Evolutionary conservation across 1,140 invertebrate genomes (phyloP).

Genomic region (Cotesia vestalis): DNA sequence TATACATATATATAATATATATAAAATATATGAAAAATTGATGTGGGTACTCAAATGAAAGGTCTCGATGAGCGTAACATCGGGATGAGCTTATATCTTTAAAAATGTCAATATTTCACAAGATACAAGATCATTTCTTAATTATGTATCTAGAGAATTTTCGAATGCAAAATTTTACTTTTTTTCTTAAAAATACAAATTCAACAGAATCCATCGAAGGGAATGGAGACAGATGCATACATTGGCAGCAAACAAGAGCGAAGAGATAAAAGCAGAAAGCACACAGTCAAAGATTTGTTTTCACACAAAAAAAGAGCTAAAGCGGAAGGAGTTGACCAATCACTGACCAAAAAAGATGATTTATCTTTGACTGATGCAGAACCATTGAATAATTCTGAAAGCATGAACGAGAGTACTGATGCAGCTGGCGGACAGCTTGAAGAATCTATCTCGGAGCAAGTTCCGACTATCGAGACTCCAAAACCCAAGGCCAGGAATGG

Average conservation of each 20-base stretch:
- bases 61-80: too few relatives aligned
- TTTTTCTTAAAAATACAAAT: slow-evolving; percentile 2
- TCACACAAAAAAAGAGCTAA: slow-evolving; percentile 57
- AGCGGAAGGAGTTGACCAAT: slow-evolving; percentile 46
- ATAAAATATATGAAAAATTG: too few relatives aligned
- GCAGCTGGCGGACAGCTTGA: too few relatives aligned
- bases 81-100: too few relatives aligned
- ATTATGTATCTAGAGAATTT: too few relatives aligned
- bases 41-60: too few relatives aligned
- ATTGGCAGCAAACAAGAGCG: slow-evolving; percentile 73
- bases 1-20: too few relatives aligned
- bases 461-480: slow-evolving; percentile 46
- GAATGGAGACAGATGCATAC: slow-evolving; percentile 51
- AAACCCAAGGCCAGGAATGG: slow-evolving; percentile 44
- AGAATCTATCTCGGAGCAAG: slow-evolving; percentile 38
- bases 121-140: too few relatives aligned
- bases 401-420: slow-evolving; percentile 20
- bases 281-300: slow-evolving; percentile 76
- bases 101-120: too few relatives aligned
- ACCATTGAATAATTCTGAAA: slow-evolving; percentile 33
- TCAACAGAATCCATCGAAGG: slow-evolving; percentile 42
- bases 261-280: slow-evolving; percentile 74
- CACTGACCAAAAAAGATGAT: slow-evolving; percentile 56
- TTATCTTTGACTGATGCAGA: slow-evolving; percentile 37
- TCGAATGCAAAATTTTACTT: too few relatives aligned